These are phyloP conservation scores for Pelodiscus sinensis DNA, from an alignment of 2,113 vertebrate genomes.

Conservation along the genomic window DNA sequence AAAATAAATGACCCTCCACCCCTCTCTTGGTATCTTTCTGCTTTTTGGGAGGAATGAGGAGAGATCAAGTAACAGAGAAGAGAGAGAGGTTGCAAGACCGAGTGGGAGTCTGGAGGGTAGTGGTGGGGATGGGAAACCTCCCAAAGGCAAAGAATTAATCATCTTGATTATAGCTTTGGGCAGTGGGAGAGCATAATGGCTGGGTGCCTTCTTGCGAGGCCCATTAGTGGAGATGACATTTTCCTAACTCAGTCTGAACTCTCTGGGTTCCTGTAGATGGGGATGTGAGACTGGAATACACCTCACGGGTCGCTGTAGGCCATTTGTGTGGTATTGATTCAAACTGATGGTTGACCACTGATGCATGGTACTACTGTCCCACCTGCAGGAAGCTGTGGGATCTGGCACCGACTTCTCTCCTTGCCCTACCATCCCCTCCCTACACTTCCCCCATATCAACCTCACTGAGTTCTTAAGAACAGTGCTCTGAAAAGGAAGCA, in stretches of 20 bases:
- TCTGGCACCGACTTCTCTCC: not conserved
- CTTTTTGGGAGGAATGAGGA: not conserved
- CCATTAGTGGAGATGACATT: rapidly evolving
- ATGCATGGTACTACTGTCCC: not conserved
- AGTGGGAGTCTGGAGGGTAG: not conserved
- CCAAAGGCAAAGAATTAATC: not conserved
- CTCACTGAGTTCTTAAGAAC: rapidly evolving
- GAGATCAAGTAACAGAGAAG: not conserved
- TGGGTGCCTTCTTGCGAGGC: not conserved
- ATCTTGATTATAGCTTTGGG: not conserved
- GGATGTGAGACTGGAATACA: not conserved
- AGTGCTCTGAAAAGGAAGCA: not conserved
- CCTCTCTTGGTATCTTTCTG: not conserved
- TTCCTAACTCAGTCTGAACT: not conserved
- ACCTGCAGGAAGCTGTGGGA: not conserved
- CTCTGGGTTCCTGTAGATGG: not conserved
- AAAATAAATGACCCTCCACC: not conserved
- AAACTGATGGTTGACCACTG: not conserved
- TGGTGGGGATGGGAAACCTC: not conserved
- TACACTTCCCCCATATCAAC: not conserved
- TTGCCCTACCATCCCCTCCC: not conserved
- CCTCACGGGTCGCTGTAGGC: not conserved
- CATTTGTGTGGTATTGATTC: constrained; percentile 1
- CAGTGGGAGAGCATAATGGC: not conserved
- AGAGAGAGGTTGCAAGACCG: not conserved